Conservation (phyloP, 2,888 invertebrate genomes). For the Crossocerus cetratus region DNA sequence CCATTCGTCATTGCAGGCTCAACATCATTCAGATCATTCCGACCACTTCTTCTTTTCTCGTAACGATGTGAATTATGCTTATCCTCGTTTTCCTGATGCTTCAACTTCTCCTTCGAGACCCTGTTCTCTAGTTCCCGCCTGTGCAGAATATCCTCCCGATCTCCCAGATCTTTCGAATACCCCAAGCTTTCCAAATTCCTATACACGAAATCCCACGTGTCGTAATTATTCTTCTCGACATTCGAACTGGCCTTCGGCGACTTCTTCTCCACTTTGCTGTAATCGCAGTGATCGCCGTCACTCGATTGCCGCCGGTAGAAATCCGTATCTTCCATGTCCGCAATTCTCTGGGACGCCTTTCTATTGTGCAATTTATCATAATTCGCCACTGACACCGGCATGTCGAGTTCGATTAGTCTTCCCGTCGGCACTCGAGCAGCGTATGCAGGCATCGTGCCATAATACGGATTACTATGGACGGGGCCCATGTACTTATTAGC, state of each 20-base stretch:
- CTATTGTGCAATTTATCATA: constrained; percentile 61
- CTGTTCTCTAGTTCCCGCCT: constrained; percentile 56
- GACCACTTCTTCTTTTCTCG: constrained; percentile 49
- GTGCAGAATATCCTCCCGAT: constrained; percentile 82
- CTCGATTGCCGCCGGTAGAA: constrained; percentile 44
- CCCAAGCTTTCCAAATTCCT: constrained; percentile 86
- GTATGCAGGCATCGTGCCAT: constrained; percentile 71
- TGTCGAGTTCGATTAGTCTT: constrained; percentile 83
- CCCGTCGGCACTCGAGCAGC: constrained; percentile 80
- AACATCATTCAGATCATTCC: constrained; percentile 35
- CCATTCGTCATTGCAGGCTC: constrained; percentile 49
- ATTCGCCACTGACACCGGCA: constrained; percentile 70
- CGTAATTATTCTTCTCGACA: constrained; percentile 76
- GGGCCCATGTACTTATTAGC: constrained; percentile 47
- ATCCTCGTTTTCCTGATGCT: constrained; percentile 52
- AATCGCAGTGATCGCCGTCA: constrained; percentile 56
- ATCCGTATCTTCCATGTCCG: constrained; percentile 65
- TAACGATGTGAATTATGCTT: constrained; percentile 41
- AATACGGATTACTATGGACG: constrained; percentile 74
- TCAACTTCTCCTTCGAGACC: constrained; percentile 45
- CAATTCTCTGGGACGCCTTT: constrained; percentile 50
- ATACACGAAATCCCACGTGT: constrained; percentile 90
- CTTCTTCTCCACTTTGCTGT: constrained; percentile 63
- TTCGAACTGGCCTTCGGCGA: constrained; percentile 30
- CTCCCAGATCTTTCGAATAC: constrained; percentile 82